Evolutionary conservation across 2,113 vertebrate species (phyloP).

Genomic region (Ramphastos sulfuratus): DNA sequence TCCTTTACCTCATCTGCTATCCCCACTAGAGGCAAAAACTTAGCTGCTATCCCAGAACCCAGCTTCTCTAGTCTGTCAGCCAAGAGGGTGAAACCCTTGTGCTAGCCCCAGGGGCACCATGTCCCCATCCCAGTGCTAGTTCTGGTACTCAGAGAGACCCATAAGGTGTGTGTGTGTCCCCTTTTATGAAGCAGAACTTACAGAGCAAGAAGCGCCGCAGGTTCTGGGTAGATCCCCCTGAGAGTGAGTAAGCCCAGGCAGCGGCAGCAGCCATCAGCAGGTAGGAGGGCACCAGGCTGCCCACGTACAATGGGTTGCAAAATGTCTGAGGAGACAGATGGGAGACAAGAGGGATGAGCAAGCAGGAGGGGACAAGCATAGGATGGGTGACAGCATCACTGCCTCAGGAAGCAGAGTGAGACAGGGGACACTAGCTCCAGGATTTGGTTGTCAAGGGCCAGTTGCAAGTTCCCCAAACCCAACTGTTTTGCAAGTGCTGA

Average conservation of each 20-base stretch:
- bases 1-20: neutral
- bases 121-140: fast-evolving
- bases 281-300: constrained; percentile 78
- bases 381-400: neutral
- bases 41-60: fast-evolving
- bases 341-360: neutral
- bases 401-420: fast-evolving
- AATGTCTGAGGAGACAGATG: constrained; percentile 64
- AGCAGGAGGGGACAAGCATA: neutral
- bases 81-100: neutral
- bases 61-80: neutral
- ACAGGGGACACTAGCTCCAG: neutral
- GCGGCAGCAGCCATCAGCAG: constrained; percentile 68
- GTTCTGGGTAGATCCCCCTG: constrained; percentile 74
- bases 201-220: constrained; percentile 71
- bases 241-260: constrained; percentile 75
- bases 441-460: neutral
- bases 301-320: constrained; percentile 76
- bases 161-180: too few relatives aligned
- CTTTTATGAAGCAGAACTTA: constrained; percentile 56
- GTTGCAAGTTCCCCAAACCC: neutral
- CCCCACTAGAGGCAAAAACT: neutral
- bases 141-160: neutral
- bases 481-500: neutral
- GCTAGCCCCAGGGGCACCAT: fast-evolving